Base-by-base conservation (phyloP, 2,113 vertebrate genomes). In the Cettia cetti region DNA sequence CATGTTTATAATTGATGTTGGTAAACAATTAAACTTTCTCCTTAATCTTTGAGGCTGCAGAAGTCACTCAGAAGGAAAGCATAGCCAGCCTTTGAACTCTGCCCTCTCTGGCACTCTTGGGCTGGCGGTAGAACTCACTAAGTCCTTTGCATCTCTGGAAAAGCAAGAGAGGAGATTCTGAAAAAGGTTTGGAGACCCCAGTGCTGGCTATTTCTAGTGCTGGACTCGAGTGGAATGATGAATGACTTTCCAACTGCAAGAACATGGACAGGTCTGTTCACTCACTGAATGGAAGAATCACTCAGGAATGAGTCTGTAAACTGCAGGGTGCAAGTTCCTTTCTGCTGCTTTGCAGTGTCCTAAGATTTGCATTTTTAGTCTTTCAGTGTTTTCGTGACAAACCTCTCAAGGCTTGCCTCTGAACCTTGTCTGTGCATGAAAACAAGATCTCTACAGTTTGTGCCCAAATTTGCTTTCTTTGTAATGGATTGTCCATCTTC, bases 401-500 rank as follows among this genome's bases (percentile, higher is more conserved):
- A 92, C 50, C 31, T 24, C 52, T 91, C 79, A 83, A 90, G 77
- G 15, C 82, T 84, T 87, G 26, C n/a, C 72, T 57, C 30, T 77
- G 30, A 95, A 45, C 45, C 57, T 82, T 66, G 33, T 59, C 82
- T 76, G 44, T 78, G 39, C 45, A 47, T 64, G 60, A 91, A 86
- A 95, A 90, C 31, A 53, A 86, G 44, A 70, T 35, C 49, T 89
- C 57, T 83, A 4, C 42, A 65, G 35, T 84, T 95, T 93, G 44
- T 70, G 39, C 37, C 81, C n/a, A 84, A 77, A 86, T 65, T 35
- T 83, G 31, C 35, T 63, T 76, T 37, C 65, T 84, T 75, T 85
- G 15, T 47, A 84, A 92, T 74, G 78, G 74, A 64, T 86, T 92
- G 74, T 93, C 79, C 68, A 26, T 56, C 45, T 77, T 92, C 24